phyloP scores from a whole-genome alignment of 1,140 invertebrate genomes.

The Diplogasteroides magnus region DNA sequence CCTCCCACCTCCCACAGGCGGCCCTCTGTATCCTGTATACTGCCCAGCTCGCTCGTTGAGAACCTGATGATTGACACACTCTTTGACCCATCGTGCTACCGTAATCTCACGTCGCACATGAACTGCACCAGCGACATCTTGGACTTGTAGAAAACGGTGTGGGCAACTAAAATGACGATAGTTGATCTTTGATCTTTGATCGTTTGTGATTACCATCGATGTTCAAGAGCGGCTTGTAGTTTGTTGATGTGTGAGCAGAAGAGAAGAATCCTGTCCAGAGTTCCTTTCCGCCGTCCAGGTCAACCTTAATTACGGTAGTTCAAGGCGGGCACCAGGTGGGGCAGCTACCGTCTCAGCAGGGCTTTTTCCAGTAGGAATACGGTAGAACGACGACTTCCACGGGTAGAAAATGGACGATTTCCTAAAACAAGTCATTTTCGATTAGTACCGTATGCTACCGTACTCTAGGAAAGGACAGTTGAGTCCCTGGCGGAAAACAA shows the following conservation, averaged over 20 bases:
- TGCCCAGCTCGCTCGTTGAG: constrained; percentile 1
- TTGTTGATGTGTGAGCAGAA: constrained; percentile 38
- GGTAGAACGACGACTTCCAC: too few relatives aligned
- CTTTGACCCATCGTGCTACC: too few relatives aligned
- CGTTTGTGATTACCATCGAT: constrained; percentile 39
- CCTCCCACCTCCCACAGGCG: constrained; percentile 12
- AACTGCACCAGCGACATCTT: too few relatives aligned
- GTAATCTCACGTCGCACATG: too few relatives aligned
- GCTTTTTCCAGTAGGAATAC: too few relatives aligned
- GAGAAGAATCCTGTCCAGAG: constrained; percentile 46
- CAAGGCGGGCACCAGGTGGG: background rate
- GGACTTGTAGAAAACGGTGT: too few relatives aligned
- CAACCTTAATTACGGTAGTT: constrained; percentile 21
- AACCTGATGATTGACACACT: background rate
- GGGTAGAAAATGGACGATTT: too few relatives aligned
- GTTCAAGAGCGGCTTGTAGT: constrained; percentile 37
- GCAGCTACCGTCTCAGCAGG: background rate
- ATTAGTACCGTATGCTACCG: too few relatives aligned
- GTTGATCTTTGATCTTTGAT: too few relatives aligned
- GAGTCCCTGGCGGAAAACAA: constrained; percentile 40
- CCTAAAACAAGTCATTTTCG: constrained; percentile 2
- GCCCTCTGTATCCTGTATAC: constrained; percentile 11
- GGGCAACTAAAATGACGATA: constrained; percentile 35
- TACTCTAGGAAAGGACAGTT: constrained; percentile 36
- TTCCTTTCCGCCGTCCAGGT: constrained; percentile 46